Evolutionary conservation across 2,113 vertebrate species (phyloP).

Genomic region (Toxostoma redivivum): DNA sequence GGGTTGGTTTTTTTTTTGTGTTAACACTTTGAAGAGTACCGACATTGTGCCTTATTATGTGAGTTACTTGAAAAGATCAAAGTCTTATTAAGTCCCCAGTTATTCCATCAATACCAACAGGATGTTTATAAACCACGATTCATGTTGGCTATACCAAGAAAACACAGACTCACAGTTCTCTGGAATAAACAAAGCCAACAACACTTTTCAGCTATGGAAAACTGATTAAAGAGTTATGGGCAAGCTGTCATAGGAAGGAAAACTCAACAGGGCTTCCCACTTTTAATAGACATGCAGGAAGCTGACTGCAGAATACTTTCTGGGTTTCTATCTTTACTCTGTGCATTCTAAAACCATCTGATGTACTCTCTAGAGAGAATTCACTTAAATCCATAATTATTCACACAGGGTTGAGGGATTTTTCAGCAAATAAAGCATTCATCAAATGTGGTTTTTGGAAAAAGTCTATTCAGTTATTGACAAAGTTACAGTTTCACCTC

Average conservation of each 20-base stretch:
- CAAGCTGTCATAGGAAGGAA: constrained; percentile 50
- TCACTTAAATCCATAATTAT: not conserved
- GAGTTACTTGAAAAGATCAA: constrained; percentile 44
- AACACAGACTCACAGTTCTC: constrained; percentile 14
- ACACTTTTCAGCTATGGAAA: constrained; percentile 24
- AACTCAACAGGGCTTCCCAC: constrained; percentile 53
- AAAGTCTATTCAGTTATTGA: not conserved
- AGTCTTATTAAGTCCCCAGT: constrained; percentile 14
- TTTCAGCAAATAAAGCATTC: not conserved
- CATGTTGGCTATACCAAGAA: constrained; percentile 63
- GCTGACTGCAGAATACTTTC: constrained; percentile 9
- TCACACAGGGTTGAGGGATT: not conserved
- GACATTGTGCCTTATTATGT: not conserved
- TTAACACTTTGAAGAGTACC: not conserved
- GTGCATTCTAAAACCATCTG: not conserved
- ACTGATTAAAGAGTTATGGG: constrained; percentile 56
- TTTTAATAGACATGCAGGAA: constrained; percentile 53
- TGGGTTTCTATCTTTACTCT: not conserved
- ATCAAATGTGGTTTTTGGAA: not conserved
- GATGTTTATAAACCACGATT: constrained; percentile 52
- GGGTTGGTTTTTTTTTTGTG: not conserved
- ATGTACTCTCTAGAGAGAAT: not conserved
- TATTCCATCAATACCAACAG: constrained; percentile 61
- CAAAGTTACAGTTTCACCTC: not conserved
- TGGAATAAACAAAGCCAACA: constrained; percentile 53